Percentiles rank a stretch among this genome's conserved stretches.
Evolutionary conservation across 1,140 invertebrate species (phyloP).

Genomic region (Macrocentrus cingulum): DNA sequence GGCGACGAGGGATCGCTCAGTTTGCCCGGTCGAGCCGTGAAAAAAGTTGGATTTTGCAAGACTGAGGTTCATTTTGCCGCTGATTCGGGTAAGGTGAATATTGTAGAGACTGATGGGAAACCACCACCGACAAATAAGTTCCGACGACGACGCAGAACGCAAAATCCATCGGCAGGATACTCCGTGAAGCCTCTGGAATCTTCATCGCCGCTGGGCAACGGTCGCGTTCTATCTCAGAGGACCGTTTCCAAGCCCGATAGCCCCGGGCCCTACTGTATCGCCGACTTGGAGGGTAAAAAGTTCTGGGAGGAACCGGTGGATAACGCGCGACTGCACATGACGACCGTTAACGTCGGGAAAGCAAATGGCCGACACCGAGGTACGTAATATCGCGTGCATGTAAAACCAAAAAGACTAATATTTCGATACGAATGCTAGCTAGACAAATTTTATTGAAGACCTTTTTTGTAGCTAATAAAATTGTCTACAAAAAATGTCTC

Average conservation of each 20-base stretch:
- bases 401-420: too few species aligned
- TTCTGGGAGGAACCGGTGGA: slow-evolving; percentile 11
- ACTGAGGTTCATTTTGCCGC: slow-evolving; percentile 83
- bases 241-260: not conserved
- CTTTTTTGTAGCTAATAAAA: too few species aligned
- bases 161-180: slow-evolving; percentile 27
- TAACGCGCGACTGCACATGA: slow-evolving; percentile 25
- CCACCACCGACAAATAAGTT: slow-evolving; percentile 80
- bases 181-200: not conserved
- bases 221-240: not conserved
- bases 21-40: slow-evolving; percentile 40
- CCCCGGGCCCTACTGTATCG: slow-evolving; percentile 8
- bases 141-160: slow-evolving; percentile 64
- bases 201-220: not conserved
- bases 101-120: slow-evolving; percentile 83
- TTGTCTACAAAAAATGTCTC: too few species aligned
- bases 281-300: slow-evolving; percentile 8
- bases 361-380: not conserved
- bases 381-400: too few species aligned
- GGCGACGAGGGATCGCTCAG: slow-evolving; percentile 1
- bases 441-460: too few species aligned
- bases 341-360: slow-evolving; percentile 19
- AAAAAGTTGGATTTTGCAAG: slow-evolving; percentile 82
- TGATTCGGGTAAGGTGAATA: slow-evolving; percentile 80
- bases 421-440: too few species aligned